Percentiles rank a stretch among this genome's conserved stretches.
Conservation (phyloP, 2,113 vertebrate species). For the Lophotis ruficrista region DNA sequence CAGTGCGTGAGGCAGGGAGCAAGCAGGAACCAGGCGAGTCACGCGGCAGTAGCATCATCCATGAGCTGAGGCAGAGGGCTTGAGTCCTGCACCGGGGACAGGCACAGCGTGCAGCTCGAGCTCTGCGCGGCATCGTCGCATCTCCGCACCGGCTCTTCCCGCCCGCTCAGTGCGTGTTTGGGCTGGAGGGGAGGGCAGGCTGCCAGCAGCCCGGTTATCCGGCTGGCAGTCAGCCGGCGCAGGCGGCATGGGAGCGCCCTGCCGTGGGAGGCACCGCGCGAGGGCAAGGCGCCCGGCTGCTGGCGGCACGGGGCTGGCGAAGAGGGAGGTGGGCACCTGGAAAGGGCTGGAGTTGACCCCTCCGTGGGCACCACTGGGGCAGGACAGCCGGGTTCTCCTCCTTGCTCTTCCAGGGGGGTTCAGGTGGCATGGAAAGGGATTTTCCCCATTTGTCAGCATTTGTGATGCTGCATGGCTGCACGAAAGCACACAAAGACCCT, state of each 20-base stretch:
- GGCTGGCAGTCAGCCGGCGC: neutral
- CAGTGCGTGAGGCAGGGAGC: neutral
- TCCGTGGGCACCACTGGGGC: neutral
- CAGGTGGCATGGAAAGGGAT: neutral
- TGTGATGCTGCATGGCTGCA: neutral
- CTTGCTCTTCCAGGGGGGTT: neutral
- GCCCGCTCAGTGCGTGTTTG: neutral
- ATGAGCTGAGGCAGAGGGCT: neutral
- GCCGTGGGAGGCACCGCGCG: neutral
- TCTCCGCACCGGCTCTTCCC: neutral
- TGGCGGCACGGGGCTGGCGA: rapidly evolving
- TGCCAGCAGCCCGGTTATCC: neutral
- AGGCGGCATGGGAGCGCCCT: neutral
- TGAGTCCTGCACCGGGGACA: neutral
- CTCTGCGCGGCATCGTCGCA: neutral
- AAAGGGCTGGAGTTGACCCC: neutral
- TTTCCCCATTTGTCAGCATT: neutral
- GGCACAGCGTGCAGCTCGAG: rapidly evolving
- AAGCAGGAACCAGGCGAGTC: rapidly evolving
- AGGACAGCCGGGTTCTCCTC: neutral
- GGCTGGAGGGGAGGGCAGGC: neutral
- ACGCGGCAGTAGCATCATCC: rapidly evolving
- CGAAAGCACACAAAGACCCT: neutral
- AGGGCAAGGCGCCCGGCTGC: neutral
- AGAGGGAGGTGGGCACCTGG: neutral